Percentiles rank a stretch among this genome's conserved stretches.
phyloP scores from a whole-genome alignment of 2,113 vertebrate genomes.

The Chelonoidis abingdonii region DNA sequence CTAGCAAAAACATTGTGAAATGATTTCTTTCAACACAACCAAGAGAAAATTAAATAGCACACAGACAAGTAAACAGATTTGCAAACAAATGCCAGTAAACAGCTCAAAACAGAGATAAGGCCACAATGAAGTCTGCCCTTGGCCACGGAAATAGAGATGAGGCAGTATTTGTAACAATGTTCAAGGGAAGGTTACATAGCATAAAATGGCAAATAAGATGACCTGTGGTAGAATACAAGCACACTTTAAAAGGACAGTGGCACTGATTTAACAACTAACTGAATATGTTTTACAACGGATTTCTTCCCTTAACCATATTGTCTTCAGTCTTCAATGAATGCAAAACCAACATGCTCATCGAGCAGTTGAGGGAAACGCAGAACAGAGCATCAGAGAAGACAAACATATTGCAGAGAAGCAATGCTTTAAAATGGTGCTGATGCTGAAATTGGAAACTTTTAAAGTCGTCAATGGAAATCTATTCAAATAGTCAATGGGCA shows the following conservation, averaged over 20 bases:
- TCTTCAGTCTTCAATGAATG: background rate
- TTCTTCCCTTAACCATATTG: conserved; percentile 48
- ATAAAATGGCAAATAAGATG: conserved; percentile 17
- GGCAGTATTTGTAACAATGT: conserved; percentile 53
- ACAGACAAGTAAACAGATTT: conserved; percentile 67
- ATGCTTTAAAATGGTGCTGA: background rate
- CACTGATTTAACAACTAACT: conserved; percentile 39
- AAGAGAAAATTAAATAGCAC: conserved; percentile 47
- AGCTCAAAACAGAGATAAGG: conserved; percentile 81
- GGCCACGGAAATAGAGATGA: conserved; percentile 73
- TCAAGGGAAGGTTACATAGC: background rate
- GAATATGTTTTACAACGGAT: conserved; percentile 24
- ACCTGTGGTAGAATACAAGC: conserved; percentile 57
- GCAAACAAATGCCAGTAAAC: conserved; percentile 77
- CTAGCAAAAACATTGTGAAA: conserved; percentile 63
- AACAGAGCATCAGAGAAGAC: conserved; percentile 14
- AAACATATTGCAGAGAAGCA: background rate
- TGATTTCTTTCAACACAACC: conserved; percentile 45
- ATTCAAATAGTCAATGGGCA: conserved; percentile 19
- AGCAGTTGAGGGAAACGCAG: conserved; percentile 15
- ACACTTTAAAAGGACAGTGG: conserved; percentile 33
- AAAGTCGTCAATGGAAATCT: conserved; percentile 48
- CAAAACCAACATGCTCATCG: conserved; percentile 1
- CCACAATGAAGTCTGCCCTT: conserved; percentile 83
- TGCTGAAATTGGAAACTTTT: background rate